A percentile compares a stretch with the other conserved stretches of the same genome.
These are phyloP conservation scores for Tryphoninae sp. DNA, from an alignment of 2,888 invertebrate species.

Conservation along the genomic window DNA sequence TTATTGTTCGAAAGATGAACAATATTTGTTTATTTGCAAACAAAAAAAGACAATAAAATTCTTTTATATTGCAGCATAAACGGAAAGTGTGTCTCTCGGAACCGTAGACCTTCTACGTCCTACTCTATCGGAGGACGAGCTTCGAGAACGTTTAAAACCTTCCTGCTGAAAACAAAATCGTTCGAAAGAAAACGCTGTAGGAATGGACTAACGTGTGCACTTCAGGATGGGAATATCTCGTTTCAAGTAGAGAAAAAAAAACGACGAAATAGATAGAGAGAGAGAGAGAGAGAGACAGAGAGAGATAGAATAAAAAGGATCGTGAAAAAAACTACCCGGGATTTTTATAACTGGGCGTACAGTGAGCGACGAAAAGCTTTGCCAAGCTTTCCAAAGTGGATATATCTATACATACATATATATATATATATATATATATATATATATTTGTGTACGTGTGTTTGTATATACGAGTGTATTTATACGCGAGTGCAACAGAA, in stretches of 20 bases:
- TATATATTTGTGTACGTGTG: background rate
- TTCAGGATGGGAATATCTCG: background rate
- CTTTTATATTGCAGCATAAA: background rate
- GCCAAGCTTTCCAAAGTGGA: constrained; percentile 1
- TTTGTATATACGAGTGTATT: background rate
- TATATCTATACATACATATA: background rate
- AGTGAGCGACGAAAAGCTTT: constrained; percentile 2
- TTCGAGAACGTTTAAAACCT: background rate
- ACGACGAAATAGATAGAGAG: background rate
- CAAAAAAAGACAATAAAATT: background rate
- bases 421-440: background rate
- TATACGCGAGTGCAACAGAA: constrained; percentile 1
- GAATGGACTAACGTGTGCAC: background rate
- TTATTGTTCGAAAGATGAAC: constrained; percentile 5
- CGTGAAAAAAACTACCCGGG: constrained; percentile 3
- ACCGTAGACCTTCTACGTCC: background rate
- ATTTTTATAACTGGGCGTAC: background rate
- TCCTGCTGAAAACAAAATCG: background rate
- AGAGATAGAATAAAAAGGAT: background rate
- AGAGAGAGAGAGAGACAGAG: too few relatives aligned
- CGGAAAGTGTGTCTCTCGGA: background rate
- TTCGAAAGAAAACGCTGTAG: background rate
- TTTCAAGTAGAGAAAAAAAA: background rate
- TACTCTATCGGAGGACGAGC: background rate
- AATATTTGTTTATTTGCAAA: background rate